Evolutionary conservation across 2,113 vertebrate species (phyloP).

Genomic region (Megaleporinus macrocephalus): DNA sequence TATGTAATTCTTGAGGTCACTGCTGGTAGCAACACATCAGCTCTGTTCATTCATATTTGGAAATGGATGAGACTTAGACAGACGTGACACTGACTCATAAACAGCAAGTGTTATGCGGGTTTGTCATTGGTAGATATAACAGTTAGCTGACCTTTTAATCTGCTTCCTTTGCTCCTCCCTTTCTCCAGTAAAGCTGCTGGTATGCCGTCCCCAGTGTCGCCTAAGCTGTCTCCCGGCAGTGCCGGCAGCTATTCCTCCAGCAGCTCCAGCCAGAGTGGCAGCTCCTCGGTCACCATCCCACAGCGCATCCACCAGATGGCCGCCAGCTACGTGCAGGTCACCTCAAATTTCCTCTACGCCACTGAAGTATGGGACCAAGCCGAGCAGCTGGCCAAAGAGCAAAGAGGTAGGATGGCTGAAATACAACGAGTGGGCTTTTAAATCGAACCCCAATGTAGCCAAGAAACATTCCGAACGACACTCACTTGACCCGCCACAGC

Average conservation of each 20-base stretch:
- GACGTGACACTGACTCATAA: no score
- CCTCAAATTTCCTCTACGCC: constrained; percentile 97
- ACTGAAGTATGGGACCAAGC: constrained; percentile 99
- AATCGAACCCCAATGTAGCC: no score
- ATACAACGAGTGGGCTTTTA: no score
- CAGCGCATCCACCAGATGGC: constrained; percentile 99
- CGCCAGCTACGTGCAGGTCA: constrained; percentile 98
- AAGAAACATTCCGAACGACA: no score
- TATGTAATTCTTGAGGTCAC: no score
- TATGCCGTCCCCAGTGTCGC: constrained; percentile 97
- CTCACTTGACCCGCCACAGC: no score
- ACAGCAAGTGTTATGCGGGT: no score
- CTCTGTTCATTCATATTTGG: no score
- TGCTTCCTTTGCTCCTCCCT: neutral
- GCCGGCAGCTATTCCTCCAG: constrained; percentile 89
- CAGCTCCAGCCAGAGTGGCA: constrained; percentile 85
- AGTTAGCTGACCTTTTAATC: neutral
- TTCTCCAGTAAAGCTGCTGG: constrained; percentile 87
- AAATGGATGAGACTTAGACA: no score
- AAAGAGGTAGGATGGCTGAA: constrained; percentile 82
- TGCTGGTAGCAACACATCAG: no score
- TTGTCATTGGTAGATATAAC: no score
- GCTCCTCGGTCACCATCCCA: constrained; percentile 96
- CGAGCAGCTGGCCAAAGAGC: constrained; percentile 93
- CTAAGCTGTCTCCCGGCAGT: constrained; percentile 95